Percentiles rank a stretch among this genome's conserved stretches.
Conservation (phyloP, 92 coral and sea anemone genomes). For the Umimayanthus kanabou region DNA sequence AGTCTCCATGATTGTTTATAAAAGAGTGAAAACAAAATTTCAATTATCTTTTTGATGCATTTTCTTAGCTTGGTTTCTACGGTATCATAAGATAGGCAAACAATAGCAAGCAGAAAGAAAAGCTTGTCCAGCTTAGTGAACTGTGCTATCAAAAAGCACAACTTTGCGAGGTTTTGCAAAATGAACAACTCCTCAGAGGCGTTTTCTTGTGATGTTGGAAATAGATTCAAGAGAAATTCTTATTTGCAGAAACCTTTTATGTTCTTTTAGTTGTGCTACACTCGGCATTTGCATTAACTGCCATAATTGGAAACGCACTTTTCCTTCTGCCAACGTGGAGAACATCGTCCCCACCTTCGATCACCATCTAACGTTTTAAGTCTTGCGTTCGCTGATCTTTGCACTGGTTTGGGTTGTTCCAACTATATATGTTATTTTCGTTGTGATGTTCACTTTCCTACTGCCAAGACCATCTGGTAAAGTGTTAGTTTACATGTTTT, state of each 20-base stretch:
- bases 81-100: too few relatives aligned
- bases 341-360: neutral
- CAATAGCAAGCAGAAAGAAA: too few relatives aligned
- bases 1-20: too few relatives aligned
- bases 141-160: neutral
- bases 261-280: neutral
- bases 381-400: slow-evolving; percentile 4
- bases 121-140: too few relatives aligned
- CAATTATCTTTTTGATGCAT: too few relatives aligned
- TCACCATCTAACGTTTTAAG: slow-evolving; percentile 1
- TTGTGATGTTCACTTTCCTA: neutral
- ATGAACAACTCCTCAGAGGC: neutral
- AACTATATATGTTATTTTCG: neutral
- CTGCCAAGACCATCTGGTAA: too few relatives aligned
- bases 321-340: neutral
- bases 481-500: neutral
- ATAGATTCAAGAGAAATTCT: too few relatives aligned
- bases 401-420: neutral
- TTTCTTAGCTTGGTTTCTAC: too few relatives aligned
- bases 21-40: too few relatives aligned
- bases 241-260: neutral
- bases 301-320: slow-evolving; percentile 2
- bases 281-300: neutral
- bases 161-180: neutral
- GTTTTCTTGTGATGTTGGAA: too few relatives aligned